These are phyloP conservation scores for Camponotus vicinus DNA, from an alignment of 1,140 invertebrate genomes.

Conservation along the genomic window DNA sequence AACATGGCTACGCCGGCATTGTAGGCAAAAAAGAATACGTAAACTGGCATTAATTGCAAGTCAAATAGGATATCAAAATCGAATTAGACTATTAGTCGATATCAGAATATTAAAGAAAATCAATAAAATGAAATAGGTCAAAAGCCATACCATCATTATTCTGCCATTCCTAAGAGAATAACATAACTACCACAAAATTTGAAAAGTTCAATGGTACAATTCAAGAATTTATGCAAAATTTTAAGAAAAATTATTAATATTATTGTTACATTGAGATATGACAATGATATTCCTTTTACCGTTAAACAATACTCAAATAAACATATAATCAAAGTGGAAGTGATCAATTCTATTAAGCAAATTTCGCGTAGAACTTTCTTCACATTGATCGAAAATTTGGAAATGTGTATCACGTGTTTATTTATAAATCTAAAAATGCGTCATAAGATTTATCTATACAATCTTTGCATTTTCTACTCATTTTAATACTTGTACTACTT, in stretches of 20 bases:
- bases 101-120: too few relatives aligned
- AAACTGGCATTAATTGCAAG: constrained; percentile 68
- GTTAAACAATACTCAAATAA: constrained; percentile 68
- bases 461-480: constrained; percentile 1
- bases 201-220: background rate
- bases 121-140: too few relatives aligned
- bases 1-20: constrained; percentile 74
- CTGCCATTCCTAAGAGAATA: too few relatives aligned
- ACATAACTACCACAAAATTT: constrained; percentile 47
- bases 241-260: background rate
- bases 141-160: too few relatives aligned
- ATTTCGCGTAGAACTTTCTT: constrained; percentile 56
- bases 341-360: constrained; percentile 53
- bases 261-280: background rate
- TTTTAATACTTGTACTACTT: constrained; percentile 41
- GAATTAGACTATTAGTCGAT: constrained; percentile 66
- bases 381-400: constrained; percentile 55
- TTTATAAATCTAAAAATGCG: background rate
- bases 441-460: background rate
- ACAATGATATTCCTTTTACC: constrained; percentile 39
- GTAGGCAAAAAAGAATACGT: constrained; percentile 68
- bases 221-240: background rate
- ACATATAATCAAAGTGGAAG: constrained; percentile 60
- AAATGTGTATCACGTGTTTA: constrained; percentile 29
- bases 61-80: constrained; percentile 72